Conservation (phyloP, 2,888 invertebrate species). For the Arrhopalites spinosus region DNA sequence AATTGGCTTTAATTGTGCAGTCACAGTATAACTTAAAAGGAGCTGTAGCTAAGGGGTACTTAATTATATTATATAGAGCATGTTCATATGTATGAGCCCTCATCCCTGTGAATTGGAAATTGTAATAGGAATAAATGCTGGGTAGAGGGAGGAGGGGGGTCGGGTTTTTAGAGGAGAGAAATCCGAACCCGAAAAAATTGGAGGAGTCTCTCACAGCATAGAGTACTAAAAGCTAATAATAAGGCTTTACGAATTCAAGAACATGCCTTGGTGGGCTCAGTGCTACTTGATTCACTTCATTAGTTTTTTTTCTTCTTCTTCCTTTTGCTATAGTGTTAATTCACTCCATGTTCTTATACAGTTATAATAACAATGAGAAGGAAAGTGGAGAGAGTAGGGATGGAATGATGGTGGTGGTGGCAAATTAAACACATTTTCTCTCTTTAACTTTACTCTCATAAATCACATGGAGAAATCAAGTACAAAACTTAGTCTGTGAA, state of each 20-base stretch:
- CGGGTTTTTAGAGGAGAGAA: not conserved
- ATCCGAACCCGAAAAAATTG: not conserved
- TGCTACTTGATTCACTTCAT: slow-evolving; percentile 48
- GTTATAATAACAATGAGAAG: not conserved
- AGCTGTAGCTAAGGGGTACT: too few species aligned
- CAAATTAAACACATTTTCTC: not conserved
- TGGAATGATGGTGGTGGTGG: not conserved
- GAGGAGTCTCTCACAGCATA: not conserved
- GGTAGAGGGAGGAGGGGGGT: not conserved
- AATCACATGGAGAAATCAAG: not conserved
- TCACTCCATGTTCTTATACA: not conserved
- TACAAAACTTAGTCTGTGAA: too few species aligned
- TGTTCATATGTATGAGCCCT: not conserved
- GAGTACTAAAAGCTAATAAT: slow-evolving; percentile 38
- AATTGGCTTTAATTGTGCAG: not conserved
- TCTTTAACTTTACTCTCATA: not conserved
- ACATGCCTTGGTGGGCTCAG: slow-evolving; percentile 36
- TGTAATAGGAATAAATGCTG: slow-evolving; percentile 19
- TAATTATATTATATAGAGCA: not conserved
- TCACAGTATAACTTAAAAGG: too few species aligned
- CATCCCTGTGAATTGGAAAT: not conserved
- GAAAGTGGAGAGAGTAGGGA: not conserved
- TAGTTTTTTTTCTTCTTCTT: slow-evolving; percentile 30
- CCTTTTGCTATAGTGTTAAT: not conserved
- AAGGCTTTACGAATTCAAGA: slow-evolving; percentile 51